A percentile compares a stretch with the other conserved stretches of the same genome.
Conservation (phyloP, 2,113 vertebrate genomes). For the Dasyurus viverrinus region DNA sequence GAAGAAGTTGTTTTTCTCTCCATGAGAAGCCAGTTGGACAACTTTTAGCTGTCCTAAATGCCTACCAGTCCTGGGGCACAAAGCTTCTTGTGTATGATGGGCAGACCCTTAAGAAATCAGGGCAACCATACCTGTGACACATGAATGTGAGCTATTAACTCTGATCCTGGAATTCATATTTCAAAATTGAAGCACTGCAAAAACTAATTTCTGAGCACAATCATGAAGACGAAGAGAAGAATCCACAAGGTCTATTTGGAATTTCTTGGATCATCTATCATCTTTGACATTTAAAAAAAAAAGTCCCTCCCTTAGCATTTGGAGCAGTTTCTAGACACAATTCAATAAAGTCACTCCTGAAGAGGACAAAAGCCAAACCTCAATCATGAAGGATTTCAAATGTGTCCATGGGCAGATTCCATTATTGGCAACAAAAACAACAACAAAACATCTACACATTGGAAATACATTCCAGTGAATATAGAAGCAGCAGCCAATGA, state of each 20-base stretch:
- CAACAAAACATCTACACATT: conserved; percentile 8
- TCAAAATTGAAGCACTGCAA: not conserved
- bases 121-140: not conserved
- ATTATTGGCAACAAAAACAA: conserved; percentile 36
- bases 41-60: conserved; percentile 23
- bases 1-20: not conserved
- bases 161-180: not conserved
- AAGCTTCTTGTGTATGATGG: not conserved
- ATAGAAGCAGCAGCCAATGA: conserved; percentile 40
- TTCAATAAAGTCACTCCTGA: not conserved
- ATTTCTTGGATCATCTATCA: conserved; percentile 26
- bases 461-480: conserved; percentile 44
- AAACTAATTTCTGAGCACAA: not conserved
- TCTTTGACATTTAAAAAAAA: not conserved
- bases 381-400: not conserved
- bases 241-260: conserved; percentile 3
- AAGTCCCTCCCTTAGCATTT: not conserved
- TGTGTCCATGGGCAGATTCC: not conserved
- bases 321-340: not conserved
- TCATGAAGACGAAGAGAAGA: not conserved
- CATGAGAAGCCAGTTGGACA: conserved; percentile 40
- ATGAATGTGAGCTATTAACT: not conserved
- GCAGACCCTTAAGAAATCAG: conserved; percentile 14
- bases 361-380: conserved; percentile 22
- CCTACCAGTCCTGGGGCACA: not conserved